Percentiles rank a stretch among this genome's conserved stretches.
Conservation (phyloP, 2,888 invertebrate genomes). For the Cantharis rufa region DNA sequence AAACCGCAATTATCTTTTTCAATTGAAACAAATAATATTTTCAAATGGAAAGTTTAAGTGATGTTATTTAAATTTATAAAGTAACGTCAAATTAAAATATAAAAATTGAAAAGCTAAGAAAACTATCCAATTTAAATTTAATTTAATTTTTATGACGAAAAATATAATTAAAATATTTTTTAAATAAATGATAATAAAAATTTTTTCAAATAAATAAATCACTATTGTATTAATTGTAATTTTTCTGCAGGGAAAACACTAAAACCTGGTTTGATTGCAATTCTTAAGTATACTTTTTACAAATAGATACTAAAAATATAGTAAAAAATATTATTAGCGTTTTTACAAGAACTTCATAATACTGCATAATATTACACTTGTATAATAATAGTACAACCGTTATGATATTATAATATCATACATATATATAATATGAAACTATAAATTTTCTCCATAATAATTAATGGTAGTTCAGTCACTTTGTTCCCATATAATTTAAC, state of each 20-base stretch:
- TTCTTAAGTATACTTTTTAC: not conserved
- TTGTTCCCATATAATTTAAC: not conserved
- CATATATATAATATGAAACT: not conserved
- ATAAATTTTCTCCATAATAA: not conserved
- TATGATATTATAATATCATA: not conserved
- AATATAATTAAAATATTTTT: too few relatives aligned
- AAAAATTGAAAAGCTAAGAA: too few relatives aligned
- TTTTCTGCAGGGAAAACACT: not conserved
- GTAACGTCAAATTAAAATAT: too few relatives aligned
- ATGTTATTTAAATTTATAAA: too few relatives aligned
- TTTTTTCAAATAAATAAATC: not conserved
- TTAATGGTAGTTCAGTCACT: not conserved
- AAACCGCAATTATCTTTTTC: too few relatives aligned
- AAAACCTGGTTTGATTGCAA: not conserved
- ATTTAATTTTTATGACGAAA: not conserved
- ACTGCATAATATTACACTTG: not conserved
- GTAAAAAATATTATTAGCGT: not conserved
- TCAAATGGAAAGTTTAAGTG: too few relatives aligned
- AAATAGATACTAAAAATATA: too few relatives aligned
- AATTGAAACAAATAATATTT: too few relatives aligned
- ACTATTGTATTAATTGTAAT: not conserved
- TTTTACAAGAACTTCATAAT: not conserved
- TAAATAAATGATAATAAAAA: too few relatives aligned
- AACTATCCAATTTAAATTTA: too few relatives aligned
- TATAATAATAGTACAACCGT: not conserved